phyloP scores from a whole-genome alignment of 2,888 invertebrate species.

The Tenodera sinensis region DNA sequence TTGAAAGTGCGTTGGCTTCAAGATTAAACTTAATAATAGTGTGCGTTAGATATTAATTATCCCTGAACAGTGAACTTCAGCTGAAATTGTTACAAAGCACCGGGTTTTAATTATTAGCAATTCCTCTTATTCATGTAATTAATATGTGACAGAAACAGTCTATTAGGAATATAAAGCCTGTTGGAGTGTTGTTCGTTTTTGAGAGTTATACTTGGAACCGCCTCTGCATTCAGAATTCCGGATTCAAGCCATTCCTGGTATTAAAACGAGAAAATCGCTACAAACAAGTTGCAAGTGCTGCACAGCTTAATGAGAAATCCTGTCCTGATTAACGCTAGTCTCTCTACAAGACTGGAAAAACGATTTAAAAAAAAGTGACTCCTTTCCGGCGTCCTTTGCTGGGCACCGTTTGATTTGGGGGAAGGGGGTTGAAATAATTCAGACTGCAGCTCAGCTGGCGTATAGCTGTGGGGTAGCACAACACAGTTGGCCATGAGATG shows the following conservation, averaged over 20 bases:
- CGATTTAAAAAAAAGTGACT: background rate
- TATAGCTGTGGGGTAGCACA: background rate
- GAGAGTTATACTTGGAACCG: background rate
- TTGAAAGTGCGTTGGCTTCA: too few species aligned
- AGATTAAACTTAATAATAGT: too few species aligned
- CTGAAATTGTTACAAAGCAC: too few species aligned
- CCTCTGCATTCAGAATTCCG: background rate
- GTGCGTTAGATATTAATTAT: too few species aligned
- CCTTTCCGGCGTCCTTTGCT: background rate
- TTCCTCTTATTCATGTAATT: too few species aligned
- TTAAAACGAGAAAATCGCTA: background rate
- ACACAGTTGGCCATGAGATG: background rate
- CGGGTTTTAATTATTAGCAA: too few species aligned
- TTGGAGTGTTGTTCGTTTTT: too few species aligned
- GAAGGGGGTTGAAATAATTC: background rate
- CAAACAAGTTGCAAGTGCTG: background rate
- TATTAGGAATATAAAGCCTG: too few species aligned
- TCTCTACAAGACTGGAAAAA: background rate
- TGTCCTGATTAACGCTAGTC: background rate
- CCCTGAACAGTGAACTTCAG: too few species aligned
- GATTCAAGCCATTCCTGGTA: background rate
- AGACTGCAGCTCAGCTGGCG: background rate
- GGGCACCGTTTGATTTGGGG: background rate
- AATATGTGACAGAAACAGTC: too few species aligned
- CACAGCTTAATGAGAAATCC: background rate